Base-by-base conservation (phyloP, 2,797 vertebrate genomes). In the Oryzias dopingdopingensis region DNA sequence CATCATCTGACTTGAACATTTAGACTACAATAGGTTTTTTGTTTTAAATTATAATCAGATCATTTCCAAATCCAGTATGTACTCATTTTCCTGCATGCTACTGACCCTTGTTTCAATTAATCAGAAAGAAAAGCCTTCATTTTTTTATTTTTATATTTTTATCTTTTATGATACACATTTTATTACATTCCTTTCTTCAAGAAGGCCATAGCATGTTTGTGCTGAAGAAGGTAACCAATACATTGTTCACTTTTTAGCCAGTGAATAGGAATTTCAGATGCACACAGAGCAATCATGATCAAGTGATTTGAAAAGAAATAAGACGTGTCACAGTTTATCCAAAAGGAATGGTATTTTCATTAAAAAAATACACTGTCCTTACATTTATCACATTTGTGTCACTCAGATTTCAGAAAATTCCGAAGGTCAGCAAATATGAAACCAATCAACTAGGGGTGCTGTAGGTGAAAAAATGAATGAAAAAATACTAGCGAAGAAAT, bases 301-400 rank as follows among this genome's bases (percentile, higher is more conserved):
- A 75, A 72, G 70, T 69, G 58, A 76, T 70, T 67, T 69, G 67
- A 75, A 75, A 75, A 81, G 70, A 81, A 59, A 70, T 79, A 81
- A 74, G 67, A 74, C 60, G 63, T 54, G 58, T 53, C 67, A 20
- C 41, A 22, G 42, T 42, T 14, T 10, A 15, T 22, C 13, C 8
- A 49, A 73, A 72, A 69, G 58, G 20, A 78, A 46, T 45, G 51
- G 58, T 51, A 8, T 32, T 32, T 7, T 32, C 10, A 16, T 46
- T 46, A 60, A 78, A 60, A 75, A 70, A 68, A 70, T 74, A 78
- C 52, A 58, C 50, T 56, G 56, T 60, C 70, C 29, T 45, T 65
- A 64, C 71, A 56, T 49, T 20, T 29, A 55, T 50, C 49, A 8
- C 49, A 44, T 4, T 55, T 59, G 68, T 73, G 74, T 65, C 17